These are phyloP conservation scores for Heliconius hermathena DNA, from an alignment of 1,140 invertebrate species.

Conservation along the genomic window DNA sequence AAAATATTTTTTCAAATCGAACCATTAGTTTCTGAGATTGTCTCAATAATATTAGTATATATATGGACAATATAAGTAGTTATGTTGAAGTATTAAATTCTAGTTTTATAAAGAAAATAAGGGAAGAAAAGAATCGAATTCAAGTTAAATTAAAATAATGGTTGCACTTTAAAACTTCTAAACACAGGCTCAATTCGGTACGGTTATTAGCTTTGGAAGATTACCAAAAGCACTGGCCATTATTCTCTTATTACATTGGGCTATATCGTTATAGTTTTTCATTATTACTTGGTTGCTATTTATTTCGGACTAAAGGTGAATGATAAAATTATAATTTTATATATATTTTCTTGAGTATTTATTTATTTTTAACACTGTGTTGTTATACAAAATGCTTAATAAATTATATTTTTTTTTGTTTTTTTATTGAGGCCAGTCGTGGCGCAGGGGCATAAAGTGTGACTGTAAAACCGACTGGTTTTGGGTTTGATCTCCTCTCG, in stretches of 20 bases:
- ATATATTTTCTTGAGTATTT: background rate
- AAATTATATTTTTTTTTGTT: too few species aligned
- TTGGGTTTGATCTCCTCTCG: too few species aligned
- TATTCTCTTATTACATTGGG: conserved; percentile 3
- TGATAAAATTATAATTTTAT: background rate
- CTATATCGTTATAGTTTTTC: background rate
- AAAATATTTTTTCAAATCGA: too few species aligned
- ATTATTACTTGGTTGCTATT: background rate
- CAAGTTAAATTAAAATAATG: background rate
- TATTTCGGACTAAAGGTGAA: background rate
- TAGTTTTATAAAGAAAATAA: too few species aligned
- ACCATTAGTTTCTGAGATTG: too few species aligned
- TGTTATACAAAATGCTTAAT: too few species aligned
- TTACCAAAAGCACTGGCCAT: conserved; percentile 1
- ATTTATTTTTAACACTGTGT: background rate
- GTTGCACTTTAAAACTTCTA: background rate
- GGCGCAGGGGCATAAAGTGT: too few species aligned
- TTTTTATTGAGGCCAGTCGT: too few species aligned
- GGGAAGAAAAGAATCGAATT: background rate
- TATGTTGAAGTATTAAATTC: too few species aligned
- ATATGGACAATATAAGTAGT: too few species aligned
- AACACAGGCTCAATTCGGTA: background rate
- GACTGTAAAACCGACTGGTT: too few species aligned
- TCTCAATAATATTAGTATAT: too few species aligned
- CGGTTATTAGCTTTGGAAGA: conserved; percentile 8